phyloP scores from a whole-genome alignment of 2,113 vertebrate genomes.

The Colius striatus region DNA sequence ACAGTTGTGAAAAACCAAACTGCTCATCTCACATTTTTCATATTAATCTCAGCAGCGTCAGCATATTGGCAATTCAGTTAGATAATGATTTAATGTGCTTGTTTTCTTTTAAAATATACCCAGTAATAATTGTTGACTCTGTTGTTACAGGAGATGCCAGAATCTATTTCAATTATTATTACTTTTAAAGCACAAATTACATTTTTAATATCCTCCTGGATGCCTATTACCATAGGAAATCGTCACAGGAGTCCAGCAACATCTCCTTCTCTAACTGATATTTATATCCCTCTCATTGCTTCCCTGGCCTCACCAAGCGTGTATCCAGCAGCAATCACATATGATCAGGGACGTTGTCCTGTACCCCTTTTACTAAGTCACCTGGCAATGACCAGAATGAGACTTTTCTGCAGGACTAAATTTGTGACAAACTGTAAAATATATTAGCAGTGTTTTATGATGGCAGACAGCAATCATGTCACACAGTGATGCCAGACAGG shows the following conservation, averaged over 20 bases:
- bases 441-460: neutral
- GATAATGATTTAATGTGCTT: constrained; percentile 24
- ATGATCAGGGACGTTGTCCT: neutral
- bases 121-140: neutral
- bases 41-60: neutral
- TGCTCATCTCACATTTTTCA: neutral
- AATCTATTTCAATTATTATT: constrained; percentile 48
- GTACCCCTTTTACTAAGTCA: neutral
- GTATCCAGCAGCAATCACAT: neutral
- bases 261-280: neutral
- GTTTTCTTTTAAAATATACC: constrained; percentile 19
- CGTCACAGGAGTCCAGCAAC: neutral
- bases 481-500: neutral
- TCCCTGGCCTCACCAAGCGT: accelerated
- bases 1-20: accelerated
- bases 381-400: neutral
- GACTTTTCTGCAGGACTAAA: neutral
- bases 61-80: constrained; percentile 23
- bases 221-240: constrained; percentile 35
- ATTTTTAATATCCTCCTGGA: constrained; percentile 24
- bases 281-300: neutral
- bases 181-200: constrained; percentile 20
- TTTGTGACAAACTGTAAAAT: neutral
- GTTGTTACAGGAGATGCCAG: neutral
- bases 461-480: neutral